A percentile compares a stretch with the other conserved stretches of the same genome.
Conservation (phyloP, 2,888 invertebrate genomes). For the Microchrysa polita region DNA sequence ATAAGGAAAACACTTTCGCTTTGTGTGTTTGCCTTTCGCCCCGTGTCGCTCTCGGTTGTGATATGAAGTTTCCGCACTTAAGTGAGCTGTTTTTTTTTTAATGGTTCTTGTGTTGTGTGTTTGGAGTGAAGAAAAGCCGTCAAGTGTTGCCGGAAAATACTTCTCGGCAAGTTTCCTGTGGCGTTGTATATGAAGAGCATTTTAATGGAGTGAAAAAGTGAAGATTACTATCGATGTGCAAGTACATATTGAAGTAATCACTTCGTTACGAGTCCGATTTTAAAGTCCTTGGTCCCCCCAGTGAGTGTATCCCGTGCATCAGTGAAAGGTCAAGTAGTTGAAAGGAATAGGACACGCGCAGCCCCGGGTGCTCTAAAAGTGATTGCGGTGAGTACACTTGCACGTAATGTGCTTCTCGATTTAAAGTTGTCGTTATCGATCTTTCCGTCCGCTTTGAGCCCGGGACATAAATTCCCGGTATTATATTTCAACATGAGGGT, state of each 20-base stretch:
- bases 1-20: conserved; percentile 10
- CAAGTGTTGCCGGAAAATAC: conserved; percentile 18
- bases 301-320: conserved; percentile 15
- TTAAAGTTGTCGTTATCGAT: conserved; percentile 39
- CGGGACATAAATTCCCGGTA: conserved; percentile 13
- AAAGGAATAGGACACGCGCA: conserved; percentile 5
- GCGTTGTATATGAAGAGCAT: conserved; percentile 20
- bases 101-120: conserved; percentile 31
- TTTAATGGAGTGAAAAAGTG: conserved; percentile 18
- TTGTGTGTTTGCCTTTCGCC: conserved; percentile 24
- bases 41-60: not conserved
- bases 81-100: conserved; percentile 19
- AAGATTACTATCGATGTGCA: conserved; percentile 7
- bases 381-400: conserved; percentile 41
- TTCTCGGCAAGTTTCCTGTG: conserved; percentile 6
- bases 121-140: conserved; percentile 5
- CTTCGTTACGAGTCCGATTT: not conserved
- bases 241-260: conserved; percentile 13
- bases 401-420: conserved; percentile 33
- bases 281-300: conserved; percentile 20
- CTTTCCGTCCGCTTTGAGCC: conserved; percentile 20
- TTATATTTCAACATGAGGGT: not conserved
- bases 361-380: conserved; percentile 16
- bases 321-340: conserved; percentile 2
- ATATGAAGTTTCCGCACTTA: conserved; percentile 29